phyloP scores from a whole-genome alignment of 2,888 invertebrate genomes.

The Strigamia maritima region DNA sequence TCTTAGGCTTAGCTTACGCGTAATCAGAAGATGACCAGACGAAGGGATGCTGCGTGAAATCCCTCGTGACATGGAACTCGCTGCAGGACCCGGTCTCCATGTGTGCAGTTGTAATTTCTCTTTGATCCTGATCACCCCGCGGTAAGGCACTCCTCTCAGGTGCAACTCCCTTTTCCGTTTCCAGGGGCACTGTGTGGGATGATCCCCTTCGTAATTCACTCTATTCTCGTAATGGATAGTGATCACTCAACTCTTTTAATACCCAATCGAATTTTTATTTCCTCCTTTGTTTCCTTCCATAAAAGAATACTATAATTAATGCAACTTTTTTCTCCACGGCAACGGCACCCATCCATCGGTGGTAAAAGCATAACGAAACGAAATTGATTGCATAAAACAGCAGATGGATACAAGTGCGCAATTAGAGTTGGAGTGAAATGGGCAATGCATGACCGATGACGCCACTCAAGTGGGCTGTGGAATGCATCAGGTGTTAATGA shows the following conservation, averaged over 20 bases:
- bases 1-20: neutral
- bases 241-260: neutral
- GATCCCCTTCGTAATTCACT: neutral
- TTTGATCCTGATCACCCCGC: neutral
- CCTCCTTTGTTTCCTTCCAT: neutral
- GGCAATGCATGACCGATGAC: slow-evolving; percentile 15
- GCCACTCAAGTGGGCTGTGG: slow-evolving; percentile 15
- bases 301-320: neutral
- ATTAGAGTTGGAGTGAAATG: neutral
- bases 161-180: slow-evolving; percentile 15
- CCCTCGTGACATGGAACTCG: neutral
- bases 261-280: neutral
- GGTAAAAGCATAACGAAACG: slow-evolving; percentile 2
- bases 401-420: slow-evolving; percentile 1
- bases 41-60: neutral
- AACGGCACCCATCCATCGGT: too few relatives aligned
- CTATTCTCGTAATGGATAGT: neutral
- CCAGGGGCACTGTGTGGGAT: neutral
- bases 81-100: neutral
- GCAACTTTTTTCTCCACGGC: neutral
- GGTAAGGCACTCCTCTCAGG: slow-evolving; percentile 9
- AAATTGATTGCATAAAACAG: neutral
- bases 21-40: neutral
- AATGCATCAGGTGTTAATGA: slow-evolving; percentile 15
- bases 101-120: slow-evolving; percentile 3